Conservation (phyloP, 2,113 vertebrate species). For the Dicrurus megarhynchus region DNA sequence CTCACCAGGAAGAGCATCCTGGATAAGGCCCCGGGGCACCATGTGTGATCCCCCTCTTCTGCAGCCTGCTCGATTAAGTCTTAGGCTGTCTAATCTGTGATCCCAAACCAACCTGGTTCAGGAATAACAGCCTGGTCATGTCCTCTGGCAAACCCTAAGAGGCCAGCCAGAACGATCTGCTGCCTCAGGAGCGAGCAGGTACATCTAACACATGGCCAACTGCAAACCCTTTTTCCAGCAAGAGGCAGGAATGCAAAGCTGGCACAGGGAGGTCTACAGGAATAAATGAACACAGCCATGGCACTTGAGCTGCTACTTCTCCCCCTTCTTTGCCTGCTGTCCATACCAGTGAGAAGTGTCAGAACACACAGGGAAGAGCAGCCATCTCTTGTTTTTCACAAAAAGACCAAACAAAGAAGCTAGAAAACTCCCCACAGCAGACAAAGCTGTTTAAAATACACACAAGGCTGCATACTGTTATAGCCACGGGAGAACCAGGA, state of each 20-base stretch:
- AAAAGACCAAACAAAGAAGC: not conserved
- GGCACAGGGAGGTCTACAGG: not conserved
- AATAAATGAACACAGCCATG: not conserved
- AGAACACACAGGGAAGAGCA: not conserved
- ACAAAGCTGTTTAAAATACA: not conserved
- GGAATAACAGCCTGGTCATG: not conserved
- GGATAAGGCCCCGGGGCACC: not conserved
- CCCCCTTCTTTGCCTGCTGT: not conserved
- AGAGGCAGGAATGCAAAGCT: not conserved
- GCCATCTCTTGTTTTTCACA: not conserved
- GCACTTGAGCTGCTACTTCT: not conserved
- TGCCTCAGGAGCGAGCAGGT: not conserved
- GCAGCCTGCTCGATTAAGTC: accelerated
- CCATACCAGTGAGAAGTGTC: not conserved
- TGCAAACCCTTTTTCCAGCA: not conserved
- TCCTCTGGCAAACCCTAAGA: not conserved
- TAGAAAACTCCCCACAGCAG: not conserved
- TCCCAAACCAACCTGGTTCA: not conserved
- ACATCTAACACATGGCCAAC: not conserved
- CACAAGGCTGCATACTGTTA: not conserved
- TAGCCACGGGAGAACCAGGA: not conserved
- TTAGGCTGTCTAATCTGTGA: not conserved
- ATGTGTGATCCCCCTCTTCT: not conserved
- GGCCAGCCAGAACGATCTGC: not conserved
- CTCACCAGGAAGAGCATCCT: not conserved